Percentiles rank a stretch among this genome's conserved stretches.
These are phyloP conservation scores for Agriopis marginaria DNA, from an alignment of 2,888 invertebrate genomes.

Conservation along the genomic window DNA sequence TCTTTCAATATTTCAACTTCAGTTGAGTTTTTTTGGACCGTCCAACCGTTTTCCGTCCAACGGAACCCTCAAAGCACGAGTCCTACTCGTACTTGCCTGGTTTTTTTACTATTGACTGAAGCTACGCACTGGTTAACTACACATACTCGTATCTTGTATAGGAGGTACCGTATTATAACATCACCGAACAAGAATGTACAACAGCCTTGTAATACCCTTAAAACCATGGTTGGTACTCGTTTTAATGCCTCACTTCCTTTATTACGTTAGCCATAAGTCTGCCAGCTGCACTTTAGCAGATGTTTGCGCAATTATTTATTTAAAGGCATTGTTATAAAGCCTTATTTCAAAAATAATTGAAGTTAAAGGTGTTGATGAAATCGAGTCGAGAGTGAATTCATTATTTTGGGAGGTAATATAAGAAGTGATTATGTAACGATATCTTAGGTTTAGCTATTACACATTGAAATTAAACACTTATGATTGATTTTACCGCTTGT, in stretches of 20 bases:
- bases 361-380: background rate
- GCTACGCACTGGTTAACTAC: background rate
- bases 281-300: slow-evolving; percentile 61
- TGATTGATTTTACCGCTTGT: no score
- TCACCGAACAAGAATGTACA: slow-evolving; percentile 17
- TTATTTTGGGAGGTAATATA: background rate
- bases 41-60: no score
- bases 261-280: slow-evolving; percentile 64
- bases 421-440: no score
- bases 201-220: slow-evolving; percentile 26
- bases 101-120: no score
- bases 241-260: slow-evolving; percentile 66
- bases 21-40: no score
- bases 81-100: no score
- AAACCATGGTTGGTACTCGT: slow-evolving; percentile 43
- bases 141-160: background rate
- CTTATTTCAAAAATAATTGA: slow-evolving; percentile 9
- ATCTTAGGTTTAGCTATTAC: no score
- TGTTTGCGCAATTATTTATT: slow-evolving; percentile 32
- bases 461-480: no score
- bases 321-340: slow-evolving; percentile 24
- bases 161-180: background rate
- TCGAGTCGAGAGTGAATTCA: no score
- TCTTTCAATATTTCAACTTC: no score
- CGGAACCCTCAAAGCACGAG: no score